Base-by-base conservation (phyloP, 2,797 vertebrate species). In the Zalophus californianus region DNA sequence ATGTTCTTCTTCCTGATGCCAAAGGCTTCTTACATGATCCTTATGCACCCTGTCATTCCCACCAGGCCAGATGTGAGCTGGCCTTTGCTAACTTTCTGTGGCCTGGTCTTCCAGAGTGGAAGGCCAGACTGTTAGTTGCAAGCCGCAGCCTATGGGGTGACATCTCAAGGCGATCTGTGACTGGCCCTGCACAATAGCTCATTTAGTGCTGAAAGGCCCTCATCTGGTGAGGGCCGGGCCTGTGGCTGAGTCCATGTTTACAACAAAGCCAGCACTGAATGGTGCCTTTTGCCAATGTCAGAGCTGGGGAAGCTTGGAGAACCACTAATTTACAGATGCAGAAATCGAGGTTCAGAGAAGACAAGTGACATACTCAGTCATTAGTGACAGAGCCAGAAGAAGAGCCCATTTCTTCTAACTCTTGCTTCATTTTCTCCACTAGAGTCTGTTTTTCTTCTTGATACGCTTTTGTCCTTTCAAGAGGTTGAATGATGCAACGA, bases 391-490 rank as follows among this genome's bases (percentile, higher is more conserved):
- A 96, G 75, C 38, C 92, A 93, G 86, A 75, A 83, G 18, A 80
- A 2, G 56, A 90, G 38, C 20, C 27, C 5, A 0, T 66, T 86
- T 96, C 7, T 80, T 32, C 9, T 79, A 44, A 56, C 11, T 75
- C 60, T 41, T 48, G 35, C 16, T 96, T 82, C 20, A 29, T 85
- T 89, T 86, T 95, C 3, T 41, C 25, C 7, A 73, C 35, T 90
- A 48, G 84, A n/a, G 41, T 82, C n/a, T 88, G 8, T 15, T 95
- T 97, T 87, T 86, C 58, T 87, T 75, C 23, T 93, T 91, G 83
- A 75, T 73, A 18, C 41, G 27, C n/a, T 56, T 10, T 82, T 90
- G 25, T 68, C 15, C 35, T 92, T 85, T 94, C 15, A 90, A 90
- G 68, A 60, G 23, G 25, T 44, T 92, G 85, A 95, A 87, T 86